These are phyloP conservation scores for Nycteola revayana DNA, from an alignment of 2,888 invertebrate species.

Conservation along the genomic window DNA sequence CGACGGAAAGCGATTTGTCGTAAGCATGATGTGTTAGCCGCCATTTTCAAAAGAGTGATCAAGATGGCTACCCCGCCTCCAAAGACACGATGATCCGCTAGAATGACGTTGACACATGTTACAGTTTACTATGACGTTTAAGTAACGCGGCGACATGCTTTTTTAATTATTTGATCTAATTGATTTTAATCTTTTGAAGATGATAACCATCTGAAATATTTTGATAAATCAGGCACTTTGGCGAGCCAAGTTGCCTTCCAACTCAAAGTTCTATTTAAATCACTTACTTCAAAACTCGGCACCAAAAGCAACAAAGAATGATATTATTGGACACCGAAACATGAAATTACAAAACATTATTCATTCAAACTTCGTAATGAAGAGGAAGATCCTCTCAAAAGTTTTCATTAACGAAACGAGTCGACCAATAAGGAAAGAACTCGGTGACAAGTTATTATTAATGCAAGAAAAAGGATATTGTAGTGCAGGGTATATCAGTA, in stretches of 20 bases:
- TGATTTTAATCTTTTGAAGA: too few species aligned
- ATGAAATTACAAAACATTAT: slow-evolving; percentile 36
- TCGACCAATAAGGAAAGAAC: slow-evolving; percentile 33
- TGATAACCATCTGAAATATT: too few species aligned
- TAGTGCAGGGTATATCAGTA: slow-evolving; percentile 15
- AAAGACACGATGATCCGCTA: too few species aligned
- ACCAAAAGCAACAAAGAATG: slow-evolving; percentile 24
- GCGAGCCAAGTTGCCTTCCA: slow-evolving; percentile 1
- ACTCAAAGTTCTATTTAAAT: slow-evolving; percentile 26
- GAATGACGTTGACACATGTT: too few species aligned
- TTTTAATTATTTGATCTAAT: too few species aligned
- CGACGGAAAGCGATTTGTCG: too few species aligned
- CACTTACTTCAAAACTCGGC: slow-evolving; percentile 17
- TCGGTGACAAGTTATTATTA: slow-evolving; percentile 38
- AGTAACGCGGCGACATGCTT: too few species aligned
- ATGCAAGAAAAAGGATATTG: slow-evolving; percentile 22
- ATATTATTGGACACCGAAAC: slow-evolving; percentile 28
- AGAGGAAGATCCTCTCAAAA: slow-evolving; percentile 30
- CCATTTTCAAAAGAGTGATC: too few species aligned
- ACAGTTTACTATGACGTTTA: too few species aligned
- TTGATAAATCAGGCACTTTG: too few species aligned
- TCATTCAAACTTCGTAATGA: slow-evolving; percentile 32
- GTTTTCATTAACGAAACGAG: slow-evolving; percentile 36
- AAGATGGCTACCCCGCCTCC: too few species aligned
- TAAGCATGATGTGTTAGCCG: too few species aligned